Percentiles rank a stretch among this genome's conserved stretches.
These are phyloP conservation scores for Tamias sibiricus DNA, from an alignment of 2,113 vertebrate species.

Conservation along the genomic window DNA sequence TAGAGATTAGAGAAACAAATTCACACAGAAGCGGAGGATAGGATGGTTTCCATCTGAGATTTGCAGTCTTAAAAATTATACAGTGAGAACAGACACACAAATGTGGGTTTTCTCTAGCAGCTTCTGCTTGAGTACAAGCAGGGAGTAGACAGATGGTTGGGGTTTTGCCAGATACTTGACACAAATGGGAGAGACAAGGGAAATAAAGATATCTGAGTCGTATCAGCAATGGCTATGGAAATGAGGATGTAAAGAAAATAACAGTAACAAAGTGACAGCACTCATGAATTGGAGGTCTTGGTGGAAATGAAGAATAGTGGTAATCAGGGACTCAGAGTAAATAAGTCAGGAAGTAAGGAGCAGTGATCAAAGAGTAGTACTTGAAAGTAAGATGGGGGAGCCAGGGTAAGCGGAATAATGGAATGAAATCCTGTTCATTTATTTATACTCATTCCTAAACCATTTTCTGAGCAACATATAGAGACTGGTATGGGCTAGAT, in stretches of 20 bases:
- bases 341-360: neutral
- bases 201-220: neutral
- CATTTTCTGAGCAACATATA: neutral
- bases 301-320: neutral
- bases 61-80: conserved; percentile 44
- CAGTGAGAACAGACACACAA: conserved; percentile 54
- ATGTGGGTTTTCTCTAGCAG: conserved; percentile 45
- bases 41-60: neutral
- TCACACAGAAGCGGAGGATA: neutral
- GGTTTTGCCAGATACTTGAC: neutral
- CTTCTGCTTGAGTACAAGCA: conserved; percentile 24
- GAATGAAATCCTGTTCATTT: neutral
- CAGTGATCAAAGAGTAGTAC: neutral
- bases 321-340: neutral
- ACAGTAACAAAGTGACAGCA: neutral
- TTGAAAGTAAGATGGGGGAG: neutral
- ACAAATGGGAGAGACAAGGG: neutral
- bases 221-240: neutral
- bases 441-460: neutral
- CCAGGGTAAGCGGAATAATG: neutral
- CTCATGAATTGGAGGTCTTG: neutral
- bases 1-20: conserved; percentile 5
- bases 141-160: neutral
- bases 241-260: neutral
- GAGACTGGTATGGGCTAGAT: neutral